Evolutionary conservation across 2,797 vertebrate species (phyloP), one percentile per base, ranked within the genome.

Genomic region (Leuciscus waleckii): DNA sequence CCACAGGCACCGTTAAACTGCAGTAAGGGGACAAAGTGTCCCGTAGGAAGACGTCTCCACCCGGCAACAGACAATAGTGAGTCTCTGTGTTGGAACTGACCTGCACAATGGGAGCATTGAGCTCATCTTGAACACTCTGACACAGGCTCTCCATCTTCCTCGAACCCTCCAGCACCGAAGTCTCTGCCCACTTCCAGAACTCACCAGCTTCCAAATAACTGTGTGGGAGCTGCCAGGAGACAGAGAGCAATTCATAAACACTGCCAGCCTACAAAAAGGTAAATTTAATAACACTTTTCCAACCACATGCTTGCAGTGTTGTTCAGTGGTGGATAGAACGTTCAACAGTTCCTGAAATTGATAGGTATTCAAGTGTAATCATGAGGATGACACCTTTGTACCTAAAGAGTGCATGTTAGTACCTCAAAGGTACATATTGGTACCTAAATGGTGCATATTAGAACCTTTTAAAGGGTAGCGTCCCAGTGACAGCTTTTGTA

Each of bases 121-220:
- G 91, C 7, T 95, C 93, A 0, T 93, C 96, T 79, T 97, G 94
- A 71, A 98, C 95, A 1, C 82, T 95, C 88, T 92, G 94, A 92
- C 93, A 94, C 89, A 99, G 90, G 46, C 91, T 86, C 29, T 63
- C 87, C 85, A 98, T 91, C 85, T 93, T 95, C 79, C 87, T 89
- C 0, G 91, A 90, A 1, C 92, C 93, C 78, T 94, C 94, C n/a
- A 94, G 90, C 82, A 97, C 93, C 0, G 89, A 51, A 4, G 93
- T 92, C 71, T 96, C 96, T 11, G 96, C 92, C 96, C 97, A 95
- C 90, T 93, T 95, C 96, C 93, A 95, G 95, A 98, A 99, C 84
- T 92, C 94, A 4, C 88, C 79, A 32, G 93, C 91, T 9, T 94
- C 86, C 80, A 97, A 37, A 29, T 81, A 89, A 88, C 93, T 95